Base-by-base conservation (phyloP, 2,113 vertebrate genomes). In the Ophthalmolycus amberensis region DNA sequence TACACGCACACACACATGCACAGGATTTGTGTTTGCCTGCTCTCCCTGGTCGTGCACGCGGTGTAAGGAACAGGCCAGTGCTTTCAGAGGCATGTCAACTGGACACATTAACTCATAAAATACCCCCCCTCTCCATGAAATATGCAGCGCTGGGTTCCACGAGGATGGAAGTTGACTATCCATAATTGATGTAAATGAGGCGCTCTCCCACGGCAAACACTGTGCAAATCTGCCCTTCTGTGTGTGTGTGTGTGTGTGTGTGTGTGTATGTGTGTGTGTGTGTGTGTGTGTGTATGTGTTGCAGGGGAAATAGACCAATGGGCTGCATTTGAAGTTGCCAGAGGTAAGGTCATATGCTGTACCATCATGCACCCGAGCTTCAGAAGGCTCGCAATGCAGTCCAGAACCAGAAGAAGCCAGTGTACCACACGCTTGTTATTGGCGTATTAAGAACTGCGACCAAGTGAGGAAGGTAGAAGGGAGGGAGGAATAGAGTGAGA, bases 171-270 rank as follows among this genome's bases (percentile, higher is more conserved):
- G 91, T 90, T 87, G 88, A 91, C 89, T 89, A 95, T 95, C 88
- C 89, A 95, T 96, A 94, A 95, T 95, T 95, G 94, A 95, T 95
- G 94, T 91, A 95, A 95, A 95, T 95, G 94, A 95, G 92, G 93
- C 95, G 90, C 92, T 92, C 88, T 94, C 89, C 91, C 79, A 92
- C 71, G 80, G 91, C 88, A 93, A 92, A 90, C 90, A 75, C 89
- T 86, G 82, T 74, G 81, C 81, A 27, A 73, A 84, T 89, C 82
- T 88, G 87, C 89, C 78, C 85, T 50, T 80, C 71, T 78, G 83
- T 73, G 72, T 78, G 84, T 84, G 72, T 54, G 11, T 79, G 60
- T 84, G 69, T 58, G 73, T 80, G 71, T 70, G 80, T 75, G 72
- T 73, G 84, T 74, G 75, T n/a, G n/a, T n/a, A n/a, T n/a, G n/a